Conservation (phyloP, 37 sponge, comb jelly and placozoan genomes). For the Eunapius fragilis region DNA sequence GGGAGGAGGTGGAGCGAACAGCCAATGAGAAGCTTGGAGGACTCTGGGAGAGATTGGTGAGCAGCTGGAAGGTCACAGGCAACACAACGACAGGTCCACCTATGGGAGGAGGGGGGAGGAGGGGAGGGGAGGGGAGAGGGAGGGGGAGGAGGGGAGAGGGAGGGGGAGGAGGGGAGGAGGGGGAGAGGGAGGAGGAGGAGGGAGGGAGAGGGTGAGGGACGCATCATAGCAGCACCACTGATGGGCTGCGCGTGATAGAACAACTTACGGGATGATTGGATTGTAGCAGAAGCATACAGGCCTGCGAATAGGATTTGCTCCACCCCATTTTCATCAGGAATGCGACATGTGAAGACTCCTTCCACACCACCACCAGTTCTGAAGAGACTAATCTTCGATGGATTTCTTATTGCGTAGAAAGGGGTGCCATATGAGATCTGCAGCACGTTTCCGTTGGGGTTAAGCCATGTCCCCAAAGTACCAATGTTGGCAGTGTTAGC, state of each 20-base stretch:
- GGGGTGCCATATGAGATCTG: not conserved
- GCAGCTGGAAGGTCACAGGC: constrained; percentile 32
- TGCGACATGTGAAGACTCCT: constrained; percentile 41
- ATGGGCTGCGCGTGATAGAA: no score
- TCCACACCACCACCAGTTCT: constrained; percentile 6
- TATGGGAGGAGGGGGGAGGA: not conserved
- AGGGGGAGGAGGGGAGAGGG: no score
- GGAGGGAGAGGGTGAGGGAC: no score
- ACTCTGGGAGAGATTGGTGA: constrained; percentile 1
- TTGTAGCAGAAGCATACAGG: constrained; percentile 8
- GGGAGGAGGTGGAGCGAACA: constrained; percentile 35
- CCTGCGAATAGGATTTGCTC: constrained; percentile 23
- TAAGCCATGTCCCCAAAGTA: not conserved
- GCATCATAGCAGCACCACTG: not conserved
- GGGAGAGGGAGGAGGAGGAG: no score
- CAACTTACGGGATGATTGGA: constrained; percentile 10
- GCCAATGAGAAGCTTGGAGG: constrained; percentile 42
- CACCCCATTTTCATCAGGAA: constrained; percentile 18
- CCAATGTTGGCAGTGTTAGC: not conserved
- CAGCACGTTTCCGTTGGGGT: not conserved
- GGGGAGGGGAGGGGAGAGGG: not conserved
- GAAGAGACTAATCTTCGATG: not conserved
- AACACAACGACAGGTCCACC: constrained; percentile 27
- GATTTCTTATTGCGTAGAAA: not conserved
- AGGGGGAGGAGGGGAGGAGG: no score